phyloP scores from a whole-genome alignment of 2,888 invertebrate genomes.

The Eupithecia vulgata region DNA sequence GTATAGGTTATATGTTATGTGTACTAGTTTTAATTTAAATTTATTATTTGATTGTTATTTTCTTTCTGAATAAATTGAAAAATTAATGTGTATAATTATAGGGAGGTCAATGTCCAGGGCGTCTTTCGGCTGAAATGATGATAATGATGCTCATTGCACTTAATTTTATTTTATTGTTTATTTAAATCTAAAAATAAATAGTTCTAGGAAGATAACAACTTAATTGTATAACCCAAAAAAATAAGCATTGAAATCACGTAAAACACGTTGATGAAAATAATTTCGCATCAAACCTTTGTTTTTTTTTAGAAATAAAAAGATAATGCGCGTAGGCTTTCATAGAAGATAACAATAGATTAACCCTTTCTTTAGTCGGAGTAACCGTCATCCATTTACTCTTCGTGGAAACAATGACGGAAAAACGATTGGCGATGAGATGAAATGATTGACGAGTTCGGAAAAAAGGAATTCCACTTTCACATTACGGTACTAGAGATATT shows the following conservation, averaged over 20 bases:
- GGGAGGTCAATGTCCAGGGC: no score
- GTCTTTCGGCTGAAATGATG: no score
- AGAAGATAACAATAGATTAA: slow-evolving; percentile 52
- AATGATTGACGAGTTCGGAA: slow-evolving; percentile 68
- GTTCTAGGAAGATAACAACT: no score
- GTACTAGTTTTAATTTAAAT: no score
- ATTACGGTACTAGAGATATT: background rate
- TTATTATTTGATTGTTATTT: no score
- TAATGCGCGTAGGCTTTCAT: background rate
- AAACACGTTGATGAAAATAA: background rate
- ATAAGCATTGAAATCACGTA: background rate
- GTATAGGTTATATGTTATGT: no score
- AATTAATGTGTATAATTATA: no score
- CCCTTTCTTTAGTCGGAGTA: slow-evolving; percentile 57
- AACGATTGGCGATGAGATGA: slow-evolving; percentile 51
- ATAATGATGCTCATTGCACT: no score
- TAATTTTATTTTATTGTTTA: no score
- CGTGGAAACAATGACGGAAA: slow-evolving; percentile 57
- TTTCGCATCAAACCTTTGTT: background rate
- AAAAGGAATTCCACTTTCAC: background rate
- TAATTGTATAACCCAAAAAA: no score
- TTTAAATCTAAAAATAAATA: no score
- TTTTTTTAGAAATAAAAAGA: background rate
- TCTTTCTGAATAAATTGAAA: no score
- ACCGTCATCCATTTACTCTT: slow-evolving; percentile 62